Conservation (phyloP, 2,113 vertebrate species). For the Nyctereutes procyonoides region DNA sequence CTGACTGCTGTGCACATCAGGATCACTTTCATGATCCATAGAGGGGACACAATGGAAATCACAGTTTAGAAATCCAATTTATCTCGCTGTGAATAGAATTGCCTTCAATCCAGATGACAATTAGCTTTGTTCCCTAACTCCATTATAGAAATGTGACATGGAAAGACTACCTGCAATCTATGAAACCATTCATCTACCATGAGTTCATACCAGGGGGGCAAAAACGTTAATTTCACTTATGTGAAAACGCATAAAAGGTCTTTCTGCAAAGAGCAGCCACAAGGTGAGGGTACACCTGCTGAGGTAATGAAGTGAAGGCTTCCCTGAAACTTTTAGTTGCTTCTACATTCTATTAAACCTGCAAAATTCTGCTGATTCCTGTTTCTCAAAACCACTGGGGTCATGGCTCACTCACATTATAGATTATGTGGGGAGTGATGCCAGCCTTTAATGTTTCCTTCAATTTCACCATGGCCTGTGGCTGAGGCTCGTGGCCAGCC, state of each 20-base stretch:
- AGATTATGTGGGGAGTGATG: slow-evolving; percentile 52
- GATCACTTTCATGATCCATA: slow-evolving; percentile 81
- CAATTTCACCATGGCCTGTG: background rate
- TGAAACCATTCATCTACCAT: slow-evolving; percentile 66
- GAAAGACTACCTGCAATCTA: slow-evolving; percentile 87
- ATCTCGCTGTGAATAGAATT: slow-evolving; percentile 90
- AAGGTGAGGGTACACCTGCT: slow-evolving; percentile 82
- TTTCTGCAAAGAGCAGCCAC: slow-evolving; percentile 56
- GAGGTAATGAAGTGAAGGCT: slow-evolving; percentile 79
- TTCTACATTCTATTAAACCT: slow-evolving; percentile 79
- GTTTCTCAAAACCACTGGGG: slow-evolving; percentile 73
- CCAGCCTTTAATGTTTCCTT: slow-evolving; percentile 33
- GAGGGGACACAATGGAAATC: slow-evolving; percentile 86
- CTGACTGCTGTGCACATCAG: slow-evolving; percentile 86
- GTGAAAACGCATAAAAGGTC: slow-evolving; percentile 65
- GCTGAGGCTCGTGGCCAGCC: background rate
- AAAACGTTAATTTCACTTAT: slow-evolving; percentile 83
- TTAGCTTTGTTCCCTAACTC: slow-evolving; percentile 88
- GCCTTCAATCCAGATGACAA: slow-evolving; percentile 86
- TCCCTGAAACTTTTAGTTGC: slow-evolving; percentile 71
- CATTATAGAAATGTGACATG: slow-evolving; percentile 84
- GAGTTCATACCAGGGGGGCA: slow-evolving; percentile 71
- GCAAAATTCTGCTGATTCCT: slow-evolving; percentile 73
- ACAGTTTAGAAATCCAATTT: slow-evolving; percentile 88
- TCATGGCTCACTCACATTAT: slow-evolving; percentile 64